Conservation (phyloP, 1,140 invertebrate genomes). For the Conopomorpha cramerella region DNA sequence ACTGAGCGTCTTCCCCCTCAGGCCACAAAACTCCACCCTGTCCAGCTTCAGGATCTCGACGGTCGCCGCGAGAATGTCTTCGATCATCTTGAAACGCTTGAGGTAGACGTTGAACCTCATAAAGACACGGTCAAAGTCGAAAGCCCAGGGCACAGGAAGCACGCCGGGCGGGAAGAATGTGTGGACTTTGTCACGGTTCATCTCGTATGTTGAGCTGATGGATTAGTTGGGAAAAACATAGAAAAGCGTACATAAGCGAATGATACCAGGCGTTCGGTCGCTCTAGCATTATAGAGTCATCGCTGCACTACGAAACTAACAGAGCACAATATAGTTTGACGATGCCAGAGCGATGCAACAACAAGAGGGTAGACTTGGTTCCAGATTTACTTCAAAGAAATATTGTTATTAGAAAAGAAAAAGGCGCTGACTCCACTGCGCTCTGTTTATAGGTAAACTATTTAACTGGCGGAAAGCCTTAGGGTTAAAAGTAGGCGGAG, state of each 20-base stretch:
- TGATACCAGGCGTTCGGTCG: too few species aligned
- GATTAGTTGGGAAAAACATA: too few species aligned
- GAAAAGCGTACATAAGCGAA: too few species aligned
- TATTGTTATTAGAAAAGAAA: too few species aligned
- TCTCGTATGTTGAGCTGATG: conserved; percentile 44
- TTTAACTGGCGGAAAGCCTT: too few species aligned
- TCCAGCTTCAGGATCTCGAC: conserved; percentile 86
- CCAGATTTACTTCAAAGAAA: neutral
- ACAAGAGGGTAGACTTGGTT: neutral
- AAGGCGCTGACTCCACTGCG: too few species aligned
- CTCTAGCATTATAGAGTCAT: too few species aligned
- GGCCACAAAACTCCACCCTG: conserved; percentile 82
- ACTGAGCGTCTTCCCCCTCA: conserved; percentile 72
- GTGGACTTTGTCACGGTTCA: conserved; percentile 48
- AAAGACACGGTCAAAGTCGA: conserved; percentile 74
- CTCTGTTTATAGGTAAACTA: too few species aligned
- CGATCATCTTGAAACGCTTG: conserved; percentile 62
- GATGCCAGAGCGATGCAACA: neutral
- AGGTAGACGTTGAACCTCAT: conserved; percentile 71
- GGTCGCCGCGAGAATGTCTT: conserved; percentile 73
- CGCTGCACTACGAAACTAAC: too few species aligned
- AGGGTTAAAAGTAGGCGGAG: too few species aligned
- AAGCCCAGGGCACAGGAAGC: conserved; percentile 70
- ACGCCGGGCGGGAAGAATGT: conserved; percentile 43
- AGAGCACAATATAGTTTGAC: neutral